phyloP scores from a whole-genome alignment of 2,113 vertebrate genomes.

The Cacatua alba region DNA sequence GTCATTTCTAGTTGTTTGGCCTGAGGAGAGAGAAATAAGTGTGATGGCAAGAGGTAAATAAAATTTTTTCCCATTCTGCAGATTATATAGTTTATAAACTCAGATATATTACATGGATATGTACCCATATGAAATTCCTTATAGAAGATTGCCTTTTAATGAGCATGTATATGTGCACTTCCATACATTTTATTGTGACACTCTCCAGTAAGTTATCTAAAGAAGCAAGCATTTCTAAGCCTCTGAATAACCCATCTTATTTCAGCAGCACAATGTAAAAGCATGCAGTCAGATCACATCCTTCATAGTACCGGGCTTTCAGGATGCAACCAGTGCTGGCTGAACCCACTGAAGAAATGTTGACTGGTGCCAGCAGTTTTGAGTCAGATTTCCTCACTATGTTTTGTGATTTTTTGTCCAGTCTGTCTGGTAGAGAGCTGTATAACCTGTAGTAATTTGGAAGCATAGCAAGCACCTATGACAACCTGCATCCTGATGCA shows the following conservation, averaged over 20 bases:
- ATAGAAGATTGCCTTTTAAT: not conserved
- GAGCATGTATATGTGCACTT: not conserved
- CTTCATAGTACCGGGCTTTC: not conserved
- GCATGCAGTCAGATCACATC: not conserved
- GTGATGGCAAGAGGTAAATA: not conserved
- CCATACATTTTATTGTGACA: not conserved
- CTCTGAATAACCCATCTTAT: not conserved
- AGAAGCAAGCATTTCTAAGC: not conserved
- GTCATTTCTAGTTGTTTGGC: not conserved
- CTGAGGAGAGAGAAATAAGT: not conserved
- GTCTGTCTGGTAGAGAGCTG: not conserved
- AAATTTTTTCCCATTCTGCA: not conserved
- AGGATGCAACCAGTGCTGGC: not conserved
- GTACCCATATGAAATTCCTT: not conserved
- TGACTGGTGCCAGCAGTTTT: rapidly evolving
- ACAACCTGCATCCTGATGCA: not conserved
- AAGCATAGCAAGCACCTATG: not conserved
- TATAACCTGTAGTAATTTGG: not conserved
- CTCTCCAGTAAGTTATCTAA: not conserved
- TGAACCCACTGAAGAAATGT: not conserved
- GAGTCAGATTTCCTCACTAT: rapidly evolving
- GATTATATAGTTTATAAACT: not conserved
- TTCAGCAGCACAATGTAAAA: not conserved
- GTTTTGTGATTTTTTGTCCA: not conserved
- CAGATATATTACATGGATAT: not conserved